Percentiles rank a stretch among this genome's conserved stretches.
Conservation (phyloP, 2,888 invertebrate species). For the Iselma pallidipennis region DNA sequence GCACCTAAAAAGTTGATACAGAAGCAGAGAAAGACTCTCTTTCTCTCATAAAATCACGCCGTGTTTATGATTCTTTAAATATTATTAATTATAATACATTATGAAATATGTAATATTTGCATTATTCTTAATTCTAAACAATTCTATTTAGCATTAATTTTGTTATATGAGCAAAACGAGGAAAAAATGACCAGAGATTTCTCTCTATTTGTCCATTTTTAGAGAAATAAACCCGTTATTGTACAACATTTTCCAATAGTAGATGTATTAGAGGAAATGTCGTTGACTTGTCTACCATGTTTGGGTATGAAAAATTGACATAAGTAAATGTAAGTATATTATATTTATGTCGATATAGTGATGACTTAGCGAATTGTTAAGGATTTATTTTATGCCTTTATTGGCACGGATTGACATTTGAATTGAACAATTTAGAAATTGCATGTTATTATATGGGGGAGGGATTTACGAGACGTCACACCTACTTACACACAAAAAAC, state of each 20-base stretch:
- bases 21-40: background rate
- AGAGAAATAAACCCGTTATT: background rate
- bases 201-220: background rate
- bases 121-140: too few species aligned
- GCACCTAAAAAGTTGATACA: constrained; percentile 7
- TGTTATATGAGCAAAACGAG: too few species aligned
- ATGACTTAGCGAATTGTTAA: background rate
- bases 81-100: background rate
- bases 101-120: too few species aligned
- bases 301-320: background rate
- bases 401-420: background rate
- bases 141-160: too few species aligned
- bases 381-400: background rate
- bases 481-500: too few species aligned
- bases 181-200: too few species aligned
- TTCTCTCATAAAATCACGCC: background rate
- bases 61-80: background rate
- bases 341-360: background rate
- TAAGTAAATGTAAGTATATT: too few species aligned
- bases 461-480: too few species aligned
- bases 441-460: too few species aligned
- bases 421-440: background rate
- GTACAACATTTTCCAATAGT: background rate
- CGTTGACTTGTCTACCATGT: background rate
- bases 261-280: background rate